Base-by-base conservation (phyloP, 1,140 invertebrate genomes). In the Araneus ventricosus region DNA sequence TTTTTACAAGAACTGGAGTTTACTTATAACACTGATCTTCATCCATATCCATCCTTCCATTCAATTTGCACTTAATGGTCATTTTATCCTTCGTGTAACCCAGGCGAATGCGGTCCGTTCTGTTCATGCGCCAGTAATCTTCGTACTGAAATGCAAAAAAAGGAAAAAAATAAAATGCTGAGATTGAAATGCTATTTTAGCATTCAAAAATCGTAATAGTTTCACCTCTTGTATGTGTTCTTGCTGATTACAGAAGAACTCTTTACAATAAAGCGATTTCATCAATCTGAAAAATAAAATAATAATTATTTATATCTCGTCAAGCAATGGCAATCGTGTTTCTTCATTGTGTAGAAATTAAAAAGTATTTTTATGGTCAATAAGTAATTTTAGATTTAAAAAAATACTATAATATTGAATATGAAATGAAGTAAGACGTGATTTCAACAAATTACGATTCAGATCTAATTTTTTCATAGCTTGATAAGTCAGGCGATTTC, bases 11-110 rank as follows among this genome's bases (percentile, higher is more conserved):
- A 27, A 10, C 0, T 67, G 10, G 27, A 63, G 52, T 52, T 93
- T 90, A 93, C 92, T 85, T 93, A 27, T 89, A 89, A 27, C 87
- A 93, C 3, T 93, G 75, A 7, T 89, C 86, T 37, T 89, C 87
- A 22, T 89, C 92, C 86, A 93, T 89, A 45, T 93, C 92, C 75
- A 94, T 92, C 39, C 93, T 63, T 52, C 90, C 93, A 59, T 95
- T 95, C 30, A 94, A 95, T 96, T 90, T 90, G 39, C 93, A 93
- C 34, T 91, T 94, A 30, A 93, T 37, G 67, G 91, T 84, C 63
- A 93, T 87, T 4, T 45, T 17, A 20, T 91, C 89, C n/a, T 93
- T 93, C 0, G 79, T 93, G 63, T 93, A 88, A 0, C 93, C 93
- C 10, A 93, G 24, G 2, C 52, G 82, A 17, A 93, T 67, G 22